phyloP scores from a whole-genome alignment of 2,797 vertebrate genomes.

The Siniperca scherzeri region DNA sequence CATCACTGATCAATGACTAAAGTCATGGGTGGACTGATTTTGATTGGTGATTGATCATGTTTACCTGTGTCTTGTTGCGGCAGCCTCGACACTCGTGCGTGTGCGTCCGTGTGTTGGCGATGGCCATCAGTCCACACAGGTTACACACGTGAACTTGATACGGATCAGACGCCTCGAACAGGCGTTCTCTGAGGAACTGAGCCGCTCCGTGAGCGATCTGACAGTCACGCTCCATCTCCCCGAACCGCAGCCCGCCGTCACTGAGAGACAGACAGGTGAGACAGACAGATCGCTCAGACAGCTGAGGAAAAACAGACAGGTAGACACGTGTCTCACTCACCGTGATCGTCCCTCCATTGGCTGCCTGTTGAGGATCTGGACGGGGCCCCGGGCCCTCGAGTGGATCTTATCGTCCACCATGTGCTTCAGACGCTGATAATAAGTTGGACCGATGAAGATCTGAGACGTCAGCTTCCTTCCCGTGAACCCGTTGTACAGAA shows the following conservation, averaged over 20 bases:
- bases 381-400: conserved; percentile 95
- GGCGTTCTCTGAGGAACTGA: conserved; percentile 94
- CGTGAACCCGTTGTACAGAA: conserved; percentile 98
- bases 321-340: conserved; percentile 79
- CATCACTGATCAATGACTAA: not conserved
- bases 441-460: conserved; percentile 98
- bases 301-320: not conserved
- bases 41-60: not conserved
- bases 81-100: conserved; percentile 98
- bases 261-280: conserved; percentile 72
- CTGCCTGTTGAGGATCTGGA: conserved; percentile 98
- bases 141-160: conserved; percentile 99
- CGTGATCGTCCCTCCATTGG: conserved; percentile 99
- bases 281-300: not conserved
- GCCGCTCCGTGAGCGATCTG: conserved; percentile 99
- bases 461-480: conserved; percentile 98
- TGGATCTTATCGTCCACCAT: conserved; percentile 99
- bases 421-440: conserved; percentile 98
- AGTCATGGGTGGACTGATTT: too few relatives aligned
- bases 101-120: conserved; percentile 97
- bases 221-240: conserved; percentile 99
- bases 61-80: conserved; percentile 93
- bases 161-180: conserved; percentile 98
- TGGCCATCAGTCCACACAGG: conserved; percentile 98
- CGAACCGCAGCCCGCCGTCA: conserved; percentile 97